Conservation (phyloP, 2,113 vertebrate species). For the Pedetes capensis region DNA sequence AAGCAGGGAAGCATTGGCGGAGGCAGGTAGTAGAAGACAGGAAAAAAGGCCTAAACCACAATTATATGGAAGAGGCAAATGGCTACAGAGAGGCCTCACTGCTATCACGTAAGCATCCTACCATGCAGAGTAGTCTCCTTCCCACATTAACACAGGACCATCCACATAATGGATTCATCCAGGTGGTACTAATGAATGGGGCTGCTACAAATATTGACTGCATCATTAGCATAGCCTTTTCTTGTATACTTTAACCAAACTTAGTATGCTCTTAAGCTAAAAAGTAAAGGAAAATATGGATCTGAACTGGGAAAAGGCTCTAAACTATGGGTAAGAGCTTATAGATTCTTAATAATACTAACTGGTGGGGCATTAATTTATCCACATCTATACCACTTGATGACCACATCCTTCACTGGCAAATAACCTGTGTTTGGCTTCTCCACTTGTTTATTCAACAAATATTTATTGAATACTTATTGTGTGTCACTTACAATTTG, state of each 20-base stretch:
- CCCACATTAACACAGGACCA: not conserved
- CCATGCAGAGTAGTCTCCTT: not conserved
- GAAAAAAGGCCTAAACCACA: not conserved
- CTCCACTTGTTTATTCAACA: conserved; percentile 17
- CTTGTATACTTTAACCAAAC: not conserved
- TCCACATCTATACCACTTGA: not conserved
- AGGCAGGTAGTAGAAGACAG: not conserved
- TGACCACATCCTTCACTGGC: not conserved
- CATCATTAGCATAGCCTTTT: too few relatives aligned
- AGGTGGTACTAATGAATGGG: not conserved
- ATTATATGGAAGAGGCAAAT: not conserved
- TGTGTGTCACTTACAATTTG: not conserved
- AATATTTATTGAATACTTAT: conserved; percentile 10
- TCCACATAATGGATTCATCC: not conserved
- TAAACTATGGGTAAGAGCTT: conserved; percentile 8
- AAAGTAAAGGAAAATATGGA: conserved; percentile 24
- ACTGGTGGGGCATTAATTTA: not conserved
- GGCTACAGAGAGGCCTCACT: not conserved
- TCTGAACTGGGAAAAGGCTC: conserved; percentile 21
- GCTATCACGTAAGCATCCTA: not conserved
- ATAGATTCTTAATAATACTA: not conserved
- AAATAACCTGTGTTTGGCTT: conserved; percentile 35
- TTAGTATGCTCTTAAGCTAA: not conserved
- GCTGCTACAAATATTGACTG: not conserved
- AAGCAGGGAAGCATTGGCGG: not conserved